Percentiles rank a stretch among this genome's conserved stretches.
These are phyloP conservation scores for Steromphala cineraria DNA, from an alignment of 2,888 invertebrate genomes.

Conservation along the genomic window DNA sequence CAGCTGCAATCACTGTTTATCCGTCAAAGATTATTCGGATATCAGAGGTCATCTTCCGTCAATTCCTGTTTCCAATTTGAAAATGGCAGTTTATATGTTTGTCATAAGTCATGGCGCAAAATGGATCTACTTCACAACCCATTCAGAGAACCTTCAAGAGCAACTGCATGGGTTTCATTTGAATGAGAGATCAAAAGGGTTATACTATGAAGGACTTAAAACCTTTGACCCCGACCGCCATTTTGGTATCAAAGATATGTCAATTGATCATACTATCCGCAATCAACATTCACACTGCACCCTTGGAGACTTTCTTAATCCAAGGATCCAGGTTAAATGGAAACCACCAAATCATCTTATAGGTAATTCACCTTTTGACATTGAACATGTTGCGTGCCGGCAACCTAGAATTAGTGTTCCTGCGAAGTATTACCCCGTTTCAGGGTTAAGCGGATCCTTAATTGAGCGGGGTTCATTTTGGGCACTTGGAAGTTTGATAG, in stretches of 20 bases:
- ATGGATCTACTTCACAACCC: background rate
- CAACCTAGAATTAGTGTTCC: background rate
- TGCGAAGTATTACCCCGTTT: background rate
- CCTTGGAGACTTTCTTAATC: background rate
- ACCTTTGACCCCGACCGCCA: slow-evolving; percentile 1
- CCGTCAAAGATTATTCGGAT: background rate
- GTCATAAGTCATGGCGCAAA: background rate
- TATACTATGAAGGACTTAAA: background rate
- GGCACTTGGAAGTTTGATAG: background rate
- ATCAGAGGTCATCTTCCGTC: background rate
- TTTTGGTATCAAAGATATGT: background rate
- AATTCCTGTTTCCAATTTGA: background rate
- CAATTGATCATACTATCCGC: background rate
- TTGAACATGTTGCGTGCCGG: background rate
- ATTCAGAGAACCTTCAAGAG: background rate
- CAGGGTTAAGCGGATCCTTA: background rate
- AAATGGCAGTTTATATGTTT: background rate
- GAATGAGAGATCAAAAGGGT: background rate
- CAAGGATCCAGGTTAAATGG: background rate
- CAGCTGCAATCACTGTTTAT: background rate
- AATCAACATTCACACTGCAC: background rate
- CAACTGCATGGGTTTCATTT: background rate
- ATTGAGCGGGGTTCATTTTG: background rate
- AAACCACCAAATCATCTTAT: background rate
- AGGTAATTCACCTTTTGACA: background rate